These are phyloP conservation scores for Melolontha melolontha DNA, from an alignment of 2,888 invertebrate genomes.

Conservation along the genomic window DNA sequence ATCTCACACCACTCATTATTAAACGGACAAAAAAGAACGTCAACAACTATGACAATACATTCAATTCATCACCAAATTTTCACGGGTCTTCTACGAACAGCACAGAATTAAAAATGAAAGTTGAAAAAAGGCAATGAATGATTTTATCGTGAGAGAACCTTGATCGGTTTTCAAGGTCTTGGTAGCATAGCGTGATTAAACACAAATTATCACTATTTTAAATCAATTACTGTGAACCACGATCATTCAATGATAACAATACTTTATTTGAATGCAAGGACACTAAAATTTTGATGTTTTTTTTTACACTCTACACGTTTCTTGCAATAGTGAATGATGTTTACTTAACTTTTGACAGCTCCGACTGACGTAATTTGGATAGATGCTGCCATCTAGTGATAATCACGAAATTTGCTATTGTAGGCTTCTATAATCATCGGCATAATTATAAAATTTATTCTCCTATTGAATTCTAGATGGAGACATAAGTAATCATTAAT, in stretches of 20 bases:
- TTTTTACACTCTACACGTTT: constrained; percentile 24
- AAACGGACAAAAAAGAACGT: constrained; percentile 27
- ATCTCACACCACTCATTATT: constrained; percentile 64
- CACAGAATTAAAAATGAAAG: constrained; percentile 40
- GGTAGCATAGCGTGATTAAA: constrained; percentile 58
- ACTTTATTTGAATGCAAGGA: constrained; percentile 6
- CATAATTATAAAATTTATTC: too few relatives aligned
- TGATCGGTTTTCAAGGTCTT: constrained; percentile 60
- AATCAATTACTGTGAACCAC: constrained; percentile 5
- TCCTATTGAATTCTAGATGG: too few relatives aligned
- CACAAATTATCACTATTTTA: constrained; percentile 39
- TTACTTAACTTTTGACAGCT: constrained; percentile 41
- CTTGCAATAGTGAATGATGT: constrained; percentile 28
- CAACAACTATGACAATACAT: constrained; percentile 31
- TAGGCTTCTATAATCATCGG: background rate
- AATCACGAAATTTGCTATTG: background rate
- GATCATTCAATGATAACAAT: background rate
- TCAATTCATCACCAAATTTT: constrained; percentile 9
- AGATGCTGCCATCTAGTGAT: constrained; percentile 3
- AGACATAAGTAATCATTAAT: too few relatives aligned
- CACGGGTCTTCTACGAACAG: constrained; percentile 28
- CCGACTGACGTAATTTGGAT: constrained; percentile 27
- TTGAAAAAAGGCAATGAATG: constrained; percentile 30
- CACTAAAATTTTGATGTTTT: constrained; percentile 41
- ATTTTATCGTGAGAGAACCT: constrained; percentile 49